Base-by-base conservation (phyloP, 2,797 vertebrate species). In the Pseudotriccus pelzelni region DNA sequence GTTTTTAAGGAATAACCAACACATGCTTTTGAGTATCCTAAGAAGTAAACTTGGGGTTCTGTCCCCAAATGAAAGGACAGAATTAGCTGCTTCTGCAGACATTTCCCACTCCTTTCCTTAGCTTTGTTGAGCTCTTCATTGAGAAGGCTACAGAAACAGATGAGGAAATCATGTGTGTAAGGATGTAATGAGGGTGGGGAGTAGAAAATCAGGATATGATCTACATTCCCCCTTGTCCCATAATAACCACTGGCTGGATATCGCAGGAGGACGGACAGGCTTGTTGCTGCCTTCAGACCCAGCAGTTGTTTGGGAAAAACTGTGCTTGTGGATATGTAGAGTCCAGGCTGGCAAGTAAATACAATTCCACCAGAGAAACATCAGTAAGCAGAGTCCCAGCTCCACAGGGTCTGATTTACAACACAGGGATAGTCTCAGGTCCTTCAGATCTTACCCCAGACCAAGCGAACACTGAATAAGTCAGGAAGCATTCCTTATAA, bases 31-130 rank as follows among this genome's bases (percentile, higher is more conserved):
- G 66, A 66, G 11, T 10, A 30, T 69, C 59, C 77, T 63, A 79
- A 56, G 80, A 94, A 59, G 52, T 49, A 93, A 94, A 73, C n/a
- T 34, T 50, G 34, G 14, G n/a, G n/a, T 90, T 94, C 77, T 77
- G 56, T 80, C 41, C 79, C 87, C 83, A 62, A 8, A 50, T 74
- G 70, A 41, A 91, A 79, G 67, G 80, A 53, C 59, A 84, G 60
- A 90, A 87, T 92, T 90, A 82, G 60, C 70, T 91, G 56, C 68
- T 69, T 19, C 63, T 86, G 67, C 60, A 90, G 69, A 55, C 17
- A 43, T 93, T 79, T 95, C 81, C 76, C 62, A 75, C 53, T 85
- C 76, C 16, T 37, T 91, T 88, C 70, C 49, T 74, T 60, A 79
- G 22, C 68, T 86, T 88, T 36, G 60, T 17, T 82, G 74, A 86